Evolutionary conservation across 2,113 vertebrate species (phyloP).

Genomic region (Gadus macrocephalus): DNA sequence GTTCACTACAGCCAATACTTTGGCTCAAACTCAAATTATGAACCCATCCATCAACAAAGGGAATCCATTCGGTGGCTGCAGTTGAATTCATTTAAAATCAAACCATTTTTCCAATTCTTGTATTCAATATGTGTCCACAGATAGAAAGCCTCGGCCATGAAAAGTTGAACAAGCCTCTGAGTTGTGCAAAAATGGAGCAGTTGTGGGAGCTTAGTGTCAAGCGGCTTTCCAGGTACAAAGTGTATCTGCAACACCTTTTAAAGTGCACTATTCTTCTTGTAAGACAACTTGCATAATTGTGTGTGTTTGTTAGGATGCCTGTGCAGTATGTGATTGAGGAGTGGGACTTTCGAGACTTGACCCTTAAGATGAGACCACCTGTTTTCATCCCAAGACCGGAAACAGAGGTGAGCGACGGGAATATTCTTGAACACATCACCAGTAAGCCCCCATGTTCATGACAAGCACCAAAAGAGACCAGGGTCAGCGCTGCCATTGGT

Average conservation of each 20-base stretch:
- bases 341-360: conserved; percentile 93
- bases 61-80: too few relatives aligned
- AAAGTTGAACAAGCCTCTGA: conserved; percentile 63
- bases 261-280: neutral
- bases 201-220: conserved; percentile 77
- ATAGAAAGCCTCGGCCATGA: conserved; percentile 74
- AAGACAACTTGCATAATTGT: neutral
- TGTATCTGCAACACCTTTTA: neutral
- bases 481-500: too few relatives aligned
- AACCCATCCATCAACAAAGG: too few relatives aligned
- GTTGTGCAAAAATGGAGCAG: conserved; percentile 64
- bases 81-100: too few relatives aligned
- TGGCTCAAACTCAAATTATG: too few relatives aligned
- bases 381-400: conserved; percentile 96
- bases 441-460: too few relatives aligned
- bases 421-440: neutral
- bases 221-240: conserved; percentile 79
- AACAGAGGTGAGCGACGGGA: conserved; percentile 82
- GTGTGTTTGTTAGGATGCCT: conserved; percentile 78
- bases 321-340: conserved; percentile 95
- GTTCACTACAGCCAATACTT: too few relatives aligned
- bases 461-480: too few relatives aligned
- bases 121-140: conserved; percentile 52
- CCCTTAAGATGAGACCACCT: conserved; percentile 87
- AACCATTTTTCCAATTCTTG: too few relatives aligned